Conservation (phyloP, 37 sponge, comb jelly and placozoan genomes). For the Bolinopsis microptera region DNA sequence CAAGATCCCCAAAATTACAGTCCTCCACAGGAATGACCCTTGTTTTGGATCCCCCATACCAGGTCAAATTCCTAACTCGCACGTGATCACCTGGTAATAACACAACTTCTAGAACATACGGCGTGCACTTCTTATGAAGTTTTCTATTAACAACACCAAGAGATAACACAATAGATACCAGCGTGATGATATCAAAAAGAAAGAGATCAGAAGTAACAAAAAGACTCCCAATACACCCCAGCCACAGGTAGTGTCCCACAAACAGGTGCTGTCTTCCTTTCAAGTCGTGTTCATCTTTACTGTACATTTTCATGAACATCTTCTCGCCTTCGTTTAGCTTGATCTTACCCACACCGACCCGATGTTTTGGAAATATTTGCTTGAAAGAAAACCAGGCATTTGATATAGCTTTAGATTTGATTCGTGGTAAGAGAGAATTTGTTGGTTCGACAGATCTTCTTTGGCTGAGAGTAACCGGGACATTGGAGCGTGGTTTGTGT, state of each 20-base stretch:
- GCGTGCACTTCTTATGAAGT: neutral
- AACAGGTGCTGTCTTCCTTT: neutral
- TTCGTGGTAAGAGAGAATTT: neutral
- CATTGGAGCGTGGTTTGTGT: neutral
- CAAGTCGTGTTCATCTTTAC: neutral
- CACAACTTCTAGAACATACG: neutral
- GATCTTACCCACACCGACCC: slow-evolving; percentile 31
- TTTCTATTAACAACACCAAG: neutral
- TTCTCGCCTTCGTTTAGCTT: neutral
- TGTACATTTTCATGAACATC: slow-evolving; percentile 7
- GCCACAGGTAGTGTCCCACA: neutral
- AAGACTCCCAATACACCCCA: neutral
- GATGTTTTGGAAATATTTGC: neutral
- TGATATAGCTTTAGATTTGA: neutral
- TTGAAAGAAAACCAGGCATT: neutral
- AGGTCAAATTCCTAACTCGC: neutral
- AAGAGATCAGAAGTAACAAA: slow-evolving; percentile 21
- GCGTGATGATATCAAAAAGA: neutral
- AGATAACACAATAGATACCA: neutral
- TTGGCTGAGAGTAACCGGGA: neutral
- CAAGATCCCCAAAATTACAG: slow-evolving; percentile 4
- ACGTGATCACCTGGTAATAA: neutral
- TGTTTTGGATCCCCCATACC: slow-evolving; percentile 1
- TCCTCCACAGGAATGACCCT: neutral
- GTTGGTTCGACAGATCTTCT: neutral